Percentiles rank a stretch among this genome's conserved stretches.
phyloP scores from a whole-genome alignment of 2,113 vertebrate genomes.

The Gallinago undulata region DNA sequence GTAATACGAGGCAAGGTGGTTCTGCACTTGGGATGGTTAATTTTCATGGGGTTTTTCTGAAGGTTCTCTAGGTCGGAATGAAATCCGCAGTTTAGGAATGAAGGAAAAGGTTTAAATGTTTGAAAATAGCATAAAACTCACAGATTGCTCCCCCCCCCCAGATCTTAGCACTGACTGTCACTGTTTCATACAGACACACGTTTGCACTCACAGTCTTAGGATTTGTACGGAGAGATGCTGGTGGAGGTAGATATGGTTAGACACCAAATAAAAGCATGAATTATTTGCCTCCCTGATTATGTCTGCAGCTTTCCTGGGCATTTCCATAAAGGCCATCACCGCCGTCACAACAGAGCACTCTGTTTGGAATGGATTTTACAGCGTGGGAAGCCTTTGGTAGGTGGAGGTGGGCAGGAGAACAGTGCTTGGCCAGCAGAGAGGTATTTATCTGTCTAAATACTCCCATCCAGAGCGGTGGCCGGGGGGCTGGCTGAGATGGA shows the following conservation, averaged over 20 bases:
- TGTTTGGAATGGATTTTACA: neutral
- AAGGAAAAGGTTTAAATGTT: neutral
- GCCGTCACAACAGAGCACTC: fast-evolving
- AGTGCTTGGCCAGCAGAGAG: neutral
- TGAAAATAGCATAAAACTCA: neutral
- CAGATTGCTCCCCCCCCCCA: neutral
- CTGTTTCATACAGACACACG: neutral
- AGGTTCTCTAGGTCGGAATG: neutral
- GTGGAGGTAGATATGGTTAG: neutral
- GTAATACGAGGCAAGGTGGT: neutral
- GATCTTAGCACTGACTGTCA: neutral
- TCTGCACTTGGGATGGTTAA: neutral
- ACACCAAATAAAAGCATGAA: neutral
- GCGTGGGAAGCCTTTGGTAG: neutral
- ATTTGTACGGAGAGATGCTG: neutral
- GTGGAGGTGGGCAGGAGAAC: neutral
- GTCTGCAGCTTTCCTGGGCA: neutral
- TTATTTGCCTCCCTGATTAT: neutral
- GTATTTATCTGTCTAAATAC: neutral
- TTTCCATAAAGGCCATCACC: neutral
- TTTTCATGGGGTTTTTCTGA: neutral
- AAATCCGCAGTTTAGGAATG: neutral
- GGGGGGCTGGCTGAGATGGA: neutral
- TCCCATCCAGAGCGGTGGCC: neutral
- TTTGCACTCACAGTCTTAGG: neutral